Percentiles rank a stretch among this genome's conserved stretches.
Conservation (phyloP, 2,888 invertebrate species). For the Metacarcinus magister region DNA sequence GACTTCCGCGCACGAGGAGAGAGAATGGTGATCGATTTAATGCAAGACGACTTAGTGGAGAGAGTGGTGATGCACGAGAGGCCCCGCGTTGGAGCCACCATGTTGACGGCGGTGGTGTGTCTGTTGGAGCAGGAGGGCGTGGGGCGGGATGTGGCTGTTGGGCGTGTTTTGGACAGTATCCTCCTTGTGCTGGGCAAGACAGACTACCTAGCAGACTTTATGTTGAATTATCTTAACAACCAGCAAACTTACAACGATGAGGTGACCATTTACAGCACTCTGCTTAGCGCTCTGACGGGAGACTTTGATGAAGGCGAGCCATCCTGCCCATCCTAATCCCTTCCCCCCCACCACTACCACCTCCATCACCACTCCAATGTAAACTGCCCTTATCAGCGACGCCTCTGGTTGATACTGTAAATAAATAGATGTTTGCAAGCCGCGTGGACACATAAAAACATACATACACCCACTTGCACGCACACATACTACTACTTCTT, state of each 20-base stretch:
- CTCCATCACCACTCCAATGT: background rate
- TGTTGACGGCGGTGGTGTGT: constrained; percentile 29
- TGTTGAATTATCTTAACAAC: background rate
- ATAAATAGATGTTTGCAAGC: background rate
- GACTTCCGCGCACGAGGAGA: background rate
- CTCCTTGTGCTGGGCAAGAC: background rate
- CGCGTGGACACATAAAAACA: background rate
- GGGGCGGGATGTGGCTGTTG: background rate
- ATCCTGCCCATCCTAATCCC: background rate
- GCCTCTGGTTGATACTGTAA: background rate
- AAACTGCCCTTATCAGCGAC: background rate
- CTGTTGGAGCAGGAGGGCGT: constrained; percentile 35
- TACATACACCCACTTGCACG: background rate
- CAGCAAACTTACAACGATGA: background rate
- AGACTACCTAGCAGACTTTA: background rate
- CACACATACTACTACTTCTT: background rate
- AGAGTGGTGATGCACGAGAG: background rate
- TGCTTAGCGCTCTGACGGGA: background rate
- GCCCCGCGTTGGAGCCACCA: background rate
- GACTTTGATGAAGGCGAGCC: background rate
- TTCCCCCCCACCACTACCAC: background rate
- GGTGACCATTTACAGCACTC: background rate
- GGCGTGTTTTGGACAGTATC: background rate
- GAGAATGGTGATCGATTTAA: constrained; percentile 16
- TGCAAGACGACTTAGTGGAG: constrained; percentile 33